phyloP scores from a whole-genome alignment of 2,888 invertebrate species.

The Drosophila limbata region DNA sequence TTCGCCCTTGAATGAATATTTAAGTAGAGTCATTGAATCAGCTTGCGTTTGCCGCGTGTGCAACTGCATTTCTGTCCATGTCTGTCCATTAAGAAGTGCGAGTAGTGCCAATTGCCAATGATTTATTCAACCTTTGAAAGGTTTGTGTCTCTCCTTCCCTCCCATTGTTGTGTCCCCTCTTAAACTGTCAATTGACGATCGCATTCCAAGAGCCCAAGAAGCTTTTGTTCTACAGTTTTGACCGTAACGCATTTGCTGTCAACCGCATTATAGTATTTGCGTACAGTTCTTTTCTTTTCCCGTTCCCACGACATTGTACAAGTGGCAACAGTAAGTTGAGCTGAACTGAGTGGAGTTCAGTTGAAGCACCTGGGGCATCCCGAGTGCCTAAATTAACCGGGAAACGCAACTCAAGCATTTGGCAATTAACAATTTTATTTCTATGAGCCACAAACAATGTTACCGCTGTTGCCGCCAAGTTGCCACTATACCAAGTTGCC shows the following conservation, averaged over 20 bases:
- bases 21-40: conserved; percentile 49
- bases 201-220: conserved; percentile 38
- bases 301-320: conserved; percentile 75
- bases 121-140: conserved; percentile 18
- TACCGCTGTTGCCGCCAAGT: conserved; percentile 46
- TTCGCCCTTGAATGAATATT: conserved; percentile 66
- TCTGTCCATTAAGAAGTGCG: conserved; percentile 21
- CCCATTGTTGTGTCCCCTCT: too few species aligned
- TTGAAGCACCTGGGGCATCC: conserved; percentile 37
- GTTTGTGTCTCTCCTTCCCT: not conserved
- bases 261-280: conserved; percentile 39
- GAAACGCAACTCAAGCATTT: conserved; percentile 70
- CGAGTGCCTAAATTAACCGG: conserved; percentile 64
- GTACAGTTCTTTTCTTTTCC: conserved; percentile 11
- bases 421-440: conserved; percentile 82
- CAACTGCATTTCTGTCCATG: conserved; percentile 48
- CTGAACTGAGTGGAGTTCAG: conserved; percentile 8
- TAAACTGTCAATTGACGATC: conserved; percentile 17
- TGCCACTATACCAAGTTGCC: conserved; percentile 11
- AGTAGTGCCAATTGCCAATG: conserved; percentile 23
- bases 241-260: conserved; percentile 58
- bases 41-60: conserved; percentile 62
- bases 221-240: conserved; percentile 46
- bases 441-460: conserved; percentile 77
- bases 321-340: conserved; percentile 14